A percentile compares a stretch with the other conserved stretches of the same genome.
phyloP scores from a whole-genome alignment of 2,888 invertebrate species.

The Morinoia aosen region DNA sequence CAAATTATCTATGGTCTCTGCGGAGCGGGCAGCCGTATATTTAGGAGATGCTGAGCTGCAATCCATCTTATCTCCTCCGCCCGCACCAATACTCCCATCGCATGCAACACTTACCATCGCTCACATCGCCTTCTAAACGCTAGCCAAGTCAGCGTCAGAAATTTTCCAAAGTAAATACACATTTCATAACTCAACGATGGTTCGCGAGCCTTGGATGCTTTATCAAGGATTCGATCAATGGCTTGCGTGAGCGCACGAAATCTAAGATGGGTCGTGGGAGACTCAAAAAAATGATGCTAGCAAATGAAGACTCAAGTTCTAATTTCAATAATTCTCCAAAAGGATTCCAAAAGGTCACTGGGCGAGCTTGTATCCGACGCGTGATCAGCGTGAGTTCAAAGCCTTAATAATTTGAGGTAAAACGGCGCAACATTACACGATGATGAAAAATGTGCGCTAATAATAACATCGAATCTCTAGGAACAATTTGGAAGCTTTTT shows the following conservation, averaged over 20 bases:
- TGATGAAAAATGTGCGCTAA: background rate
- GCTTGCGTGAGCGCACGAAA: background rate
- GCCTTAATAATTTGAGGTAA: background rate
- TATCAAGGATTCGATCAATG: background rate
- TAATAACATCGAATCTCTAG: background rate
- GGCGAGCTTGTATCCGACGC: background rate
- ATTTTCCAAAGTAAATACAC: slow-evolving; percentile 1
- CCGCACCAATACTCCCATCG: background rate
- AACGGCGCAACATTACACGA: background rate
- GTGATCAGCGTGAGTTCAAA: background rate
- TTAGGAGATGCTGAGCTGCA: slow-evolving; percentile 1
- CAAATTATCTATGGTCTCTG: slow-evolving; percentile 35
- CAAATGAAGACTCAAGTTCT: background rate
- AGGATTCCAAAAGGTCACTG: background rate
- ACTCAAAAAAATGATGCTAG: background rate
- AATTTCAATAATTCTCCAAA: background rate
- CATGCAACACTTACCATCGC: background rate
- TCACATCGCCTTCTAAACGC: background rate
- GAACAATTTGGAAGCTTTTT: background rate
- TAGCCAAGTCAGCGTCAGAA: background rate
- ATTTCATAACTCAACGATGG: background rate
- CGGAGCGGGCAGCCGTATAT: slow-evolving; percentile 12
- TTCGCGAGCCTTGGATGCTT: background rate
- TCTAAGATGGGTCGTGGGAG: background rate
- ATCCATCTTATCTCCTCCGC: slow-evolving; percentile 25